phyloP scores from a whole-genome alignment of 2,888 invertebrate species.

The Panopea generosa region DNA sequence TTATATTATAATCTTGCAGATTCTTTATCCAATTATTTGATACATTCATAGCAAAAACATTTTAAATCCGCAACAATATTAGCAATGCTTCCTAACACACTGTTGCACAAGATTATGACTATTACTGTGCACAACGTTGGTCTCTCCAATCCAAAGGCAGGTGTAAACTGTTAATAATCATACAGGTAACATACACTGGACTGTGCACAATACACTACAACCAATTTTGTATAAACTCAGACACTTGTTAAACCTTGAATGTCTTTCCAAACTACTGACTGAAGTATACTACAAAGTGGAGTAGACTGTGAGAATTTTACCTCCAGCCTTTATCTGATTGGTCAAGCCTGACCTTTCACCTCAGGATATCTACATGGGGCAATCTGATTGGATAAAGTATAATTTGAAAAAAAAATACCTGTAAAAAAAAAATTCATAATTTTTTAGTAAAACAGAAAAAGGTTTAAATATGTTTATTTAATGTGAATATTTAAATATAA shows the following conservation, averaged over 20 bases:
- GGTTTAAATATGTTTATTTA: too few relatives aligned
- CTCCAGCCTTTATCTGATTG: slow-evolving; percentile 16
- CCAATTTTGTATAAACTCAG: slow-evolving; percentile 14
- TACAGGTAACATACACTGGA: slow-evolving; percentile 19
- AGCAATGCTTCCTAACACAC: not conserved
- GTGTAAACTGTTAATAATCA: slow-evolving; percentile 31
- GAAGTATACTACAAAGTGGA: slow-evolving; percentile 6
- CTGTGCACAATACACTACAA: not conserved
- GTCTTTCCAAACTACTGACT: slow-evolving; percentile 2
- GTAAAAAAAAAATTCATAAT: too few relatives aligned
- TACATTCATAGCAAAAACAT: not conserved
- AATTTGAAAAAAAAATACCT: too few relatives aligned
- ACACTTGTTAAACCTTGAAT: slow-evolving; percentile 13
- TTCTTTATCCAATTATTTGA: not conserved
- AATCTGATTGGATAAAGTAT: not conserved
- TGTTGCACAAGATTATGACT: not conserved
- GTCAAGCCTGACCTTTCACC: slow-evolving; percentile 22
- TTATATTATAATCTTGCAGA: too few relatives aligned
- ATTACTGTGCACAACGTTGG: not conserved
- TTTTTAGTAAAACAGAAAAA: too few relatives aligned
- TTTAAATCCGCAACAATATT: not conserved
- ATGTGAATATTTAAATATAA: too few relatives aligned
- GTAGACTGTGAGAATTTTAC: slow-evolving; percentile 27
- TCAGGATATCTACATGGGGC: slow-evolving; percentile 5
- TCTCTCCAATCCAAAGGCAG: slow-evolving; percentile 25